Percentiles rank a stretch among this genome's conserved stretches.
Evolutionary conservation across 1,140 invertebrate species (phyloP).

Genomic region (Phymastichus coffea): DNA sequence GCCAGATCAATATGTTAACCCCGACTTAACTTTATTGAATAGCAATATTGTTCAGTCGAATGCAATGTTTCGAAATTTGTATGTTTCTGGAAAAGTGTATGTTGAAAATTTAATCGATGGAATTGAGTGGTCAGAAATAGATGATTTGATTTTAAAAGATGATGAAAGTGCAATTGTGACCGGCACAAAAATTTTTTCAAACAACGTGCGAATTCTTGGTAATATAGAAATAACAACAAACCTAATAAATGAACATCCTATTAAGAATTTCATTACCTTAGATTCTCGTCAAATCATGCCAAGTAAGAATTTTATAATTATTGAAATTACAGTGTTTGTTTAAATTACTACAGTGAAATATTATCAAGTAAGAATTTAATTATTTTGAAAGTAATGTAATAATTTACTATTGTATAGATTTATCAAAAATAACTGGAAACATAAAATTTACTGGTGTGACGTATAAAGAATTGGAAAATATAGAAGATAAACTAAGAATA

Average conservation of each 20-base stretch:
- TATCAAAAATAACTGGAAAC: conserved; percentile 37
- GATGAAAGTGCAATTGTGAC: conserved; percentile 34
- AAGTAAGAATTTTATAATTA: conserved; percentile 38
- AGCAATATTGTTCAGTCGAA: conserved; percentile 27
- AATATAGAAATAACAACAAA: conserved; percentile 30
- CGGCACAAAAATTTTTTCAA: conserved; percentile 38
- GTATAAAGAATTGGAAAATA: conserved; percentile 24
- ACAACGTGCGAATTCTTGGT: conserved; percentile 28
- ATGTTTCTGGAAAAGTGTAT: conserved; percentile 35
- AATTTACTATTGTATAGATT: conserved; percentile 34
- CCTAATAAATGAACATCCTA: conserved; percentile 35
- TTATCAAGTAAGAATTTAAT: neutral
- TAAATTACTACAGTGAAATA: conserved; percentile 3
- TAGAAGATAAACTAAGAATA: conserved; percentile 23
- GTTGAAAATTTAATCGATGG: conserved; percentile 30
- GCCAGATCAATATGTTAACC: neutral
- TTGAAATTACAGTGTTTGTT: neutral
- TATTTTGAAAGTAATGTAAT: neutral
- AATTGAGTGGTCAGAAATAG: conserved; percentile 29
- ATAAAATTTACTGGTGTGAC: conserved; percentile 34
- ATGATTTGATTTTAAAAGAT: conserved; percentile 38
- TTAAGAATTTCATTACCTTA: conserved; percentile 40
- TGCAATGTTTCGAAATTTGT: conserved; percentile 33
- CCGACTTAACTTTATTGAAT: conserved; percentile 28
- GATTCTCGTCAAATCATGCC: conserved; percentile 39